Evolutionary conservation across 2,888 invertebrate genomes (phyloP), one percentile per base, ranked within the genome.

Genomic region (Patella depressa): DNA sequence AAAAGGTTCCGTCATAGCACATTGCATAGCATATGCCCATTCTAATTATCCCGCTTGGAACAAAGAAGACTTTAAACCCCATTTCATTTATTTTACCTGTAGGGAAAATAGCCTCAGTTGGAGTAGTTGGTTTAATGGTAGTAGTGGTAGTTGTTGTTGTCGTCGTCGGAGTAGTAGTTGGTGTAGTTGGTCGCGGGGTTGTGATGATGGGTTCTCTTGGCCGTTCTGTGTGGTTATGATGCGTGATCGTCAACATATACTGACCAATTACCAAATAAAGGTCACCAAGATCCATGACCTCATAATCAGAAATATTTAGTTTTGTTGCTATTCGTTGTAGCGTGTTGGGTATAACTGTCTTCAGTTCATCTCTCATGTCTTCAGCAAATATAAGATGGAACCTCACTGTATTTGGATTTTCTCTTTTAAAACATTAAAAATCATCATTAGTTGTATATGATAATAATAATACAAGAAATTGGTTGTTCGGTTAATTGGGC

Each of bases 271-370:
- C 65, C 19, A 82, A 76, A 73, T 77, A 78, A 5, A 82, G 72
- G 57, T 78, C 80, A 14, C 82, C 82, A 9, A 80, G 72, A 14
- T 73, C 53, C 59, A 82, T 55, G 4, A 79, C 77, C 19, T 53
- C 59, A 69, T 72, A 69, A 12, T 65, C 72, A 15, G 77, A 77
- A 19, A 77, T 77, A 34, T 77, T 73, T 29, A 77, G 53, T n/a
- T 59, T 72, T 15, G 77, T 69, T 1, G 77, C 72, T n/a, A 65
- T 53, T 19, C 53, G 45, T 29, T 72, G 59, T 53, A 77, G 77
- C 11, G 73, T 54, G 59, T 72, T 53, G 53, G 73, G 54, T n/a
- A 77, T 77, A n/a, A 65, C 72, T 2, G 24, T 69, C 54, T 54
- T 65, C 2, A 77, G 77, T 57, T 53, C 29, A 19, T 29, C 29